Percentiles rank a stretch among this genome's conserved stretches.
Evolutionary conservation across 2,797 vertebrate species (phyloP).

Genomic region (Enteromius viviparus): DNA sequence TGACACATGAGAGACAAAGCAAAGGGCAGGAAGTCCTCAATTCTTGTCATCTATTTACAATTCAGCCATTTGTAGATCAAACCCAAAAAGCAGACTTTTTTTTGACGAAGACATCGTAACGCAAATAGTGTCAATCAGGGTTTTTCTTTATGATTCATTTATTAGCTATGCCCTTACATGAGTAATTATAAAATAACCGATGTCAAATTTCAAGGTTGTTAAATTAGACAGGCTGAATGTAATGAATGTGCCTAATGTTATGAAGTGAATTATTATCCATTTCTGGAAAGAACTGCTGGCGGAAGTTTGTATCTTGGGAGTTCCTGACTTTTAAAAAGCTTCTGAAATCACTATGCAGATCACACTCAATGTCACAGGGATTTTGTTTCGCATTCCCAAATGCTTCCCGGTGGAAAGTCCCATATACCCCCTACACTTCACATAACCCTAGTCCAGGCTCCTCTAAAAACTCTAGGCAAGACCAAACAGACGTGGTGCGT

Average conservation of each 20-base stretch:
- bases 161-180: slow-evolving; percentile 16
- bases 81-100: neutral
- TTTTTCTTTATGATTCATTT: neutral
- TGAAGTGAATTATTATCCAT: neutral
- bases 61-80: neutral
- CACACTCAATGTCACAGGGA: slow-evolving; percentile 24
- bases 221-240: slow-evolving; percentile 15
- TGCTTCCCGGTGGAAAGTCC: neutral
- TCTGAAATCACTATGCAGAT: neutral
- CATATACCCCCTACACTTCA: slow-evolving; percentile 14
- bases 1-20: slow-evolving; percentile 48
- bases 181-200: neutral
- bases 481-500: slow-evolving; percentile 27
- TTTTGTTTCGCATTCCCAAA: neutral
- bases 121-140: slow-evolving; percentile 5
- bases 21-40: slow-evolving; percentile 37
- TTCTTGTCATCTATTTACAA: slow-evolving; percentile 38
- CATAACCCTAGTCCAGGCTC: slow-evolving; percentile 7
- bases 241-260: slow-evolving; percentile 16
- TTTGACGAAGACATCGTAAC: neutral
- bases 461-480: slow-evolving; percentile 33
- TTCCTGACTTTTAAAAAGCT: slow-evolving; percentile 4
- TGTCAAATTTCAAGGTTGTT: slow-evolving; percentile 25
- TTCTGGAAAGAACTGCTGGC: neutral
- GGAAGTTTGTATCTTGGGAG: neutral